Evolutionary conservation across 1,140 invertebrate species (phyloP), one percentile per base, ranked within the genome.

Genomic region (Acromyrmex charruanus): DNA sequence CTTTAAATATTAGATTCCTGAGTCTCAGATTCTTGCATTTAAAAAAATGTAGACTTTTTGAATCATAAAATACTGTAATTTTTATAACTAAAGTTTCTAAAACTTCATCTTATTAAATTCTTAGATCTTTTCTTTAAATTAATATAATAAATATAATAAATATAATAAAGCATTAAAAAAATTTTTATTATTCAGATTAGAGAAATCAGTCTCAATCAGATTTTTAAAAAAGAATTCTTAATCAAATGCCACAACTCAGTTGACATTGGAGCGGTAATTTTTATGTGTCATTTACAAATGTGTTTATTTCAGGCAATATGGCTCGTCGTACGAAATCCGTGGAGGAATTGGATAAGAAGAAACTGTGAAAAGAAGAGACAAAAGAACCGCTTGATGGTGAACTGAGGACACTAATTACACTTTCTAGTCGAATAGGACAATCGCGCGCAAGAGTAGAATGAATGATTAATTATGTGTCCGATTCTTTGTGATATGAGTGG

Each of bases 401-500:
- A 81, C n/a, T 84, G 53, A 87, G 61, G 49, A 87, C 74, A 81
- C 25, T 87, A 87, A 74, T 80, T 25, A 86, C 87, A 88, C 58
- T 88, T 92, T 93, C 93, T 93, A 93, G 93, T 93, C 93, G 88
- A 74, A 81, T 66, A 81, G 72, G 59, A 87, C 44, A 71, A 77
- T 59, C 44, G 39, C 65, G 81, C 39, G 31, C 44, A 84, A 14
- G 5, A 74, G 39, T 85, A 51, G 65, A 28, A 74, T 80, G 65
- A 49, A 28, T 80, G 49, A 16, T 21, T 31, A 84, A 61, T 21
- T 21, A 21, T 87, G 74, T 12, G 63, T 87, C 79, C 53, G 39
- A 84, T 49, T 74, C n/a, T 61, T 31, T n/a, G 49, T 39, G 59
- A 85, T 77, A 28, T 82, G 81, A 91, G 66, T 89, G 79, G 65